Evolutionary conservation across 64 coral and sea anemone species (phyloP), one percentile per base, ranked within the genome.

Genomic region (Exaiptasia diaphana): DNA sequence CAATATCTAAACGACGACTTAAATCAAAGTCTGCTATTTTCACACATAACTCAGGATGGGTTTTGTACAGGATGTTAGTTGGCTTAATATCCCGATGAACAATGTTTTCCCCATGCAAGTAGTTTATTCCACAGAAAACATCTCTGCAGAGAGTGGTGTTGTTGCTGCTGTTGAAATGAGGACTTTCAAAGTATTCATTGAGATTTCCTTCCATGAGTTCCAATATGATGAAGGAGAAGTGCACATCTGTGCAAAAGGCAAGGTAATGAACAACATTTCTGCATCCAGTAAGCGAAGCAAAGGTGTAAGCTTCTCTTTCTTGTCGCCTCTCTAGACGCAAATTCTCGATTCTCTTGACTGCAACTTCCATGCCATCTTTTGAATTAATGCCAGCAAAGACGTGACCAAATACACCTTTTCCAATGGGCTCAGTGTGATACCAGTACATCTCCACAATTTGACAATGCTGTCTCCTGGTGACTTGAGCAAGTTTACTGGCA

Each of bases 191-290:
- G 32, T 71, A 91, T 1, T 70, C 73, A 13, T 85, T 74, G 31
- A 91, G 57, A 17, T 50, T 70, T 24, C 81, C 89, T 54, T 91
- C 89, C 89, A 91, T 91, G 10, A 91, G 49, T 6, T 91, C 89
- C n/a, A 91, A 53, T 15, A 85, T 75, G 13, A 91, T 69, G 74
- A 85, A 91, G 0, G 63, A 77, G 42, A 79, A 91, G 27, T 64
- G 23, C 0, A 20, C 4, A 20, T 79, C 74, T 12, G 64, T 71
- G 20, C 21, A 36, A 34, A 73, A 85, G 3, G 37, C 59, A 36
- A 91, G 64, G 70, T 91, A 91, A 17, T 70, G 42, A 6, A 91
- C 73, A 29, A 91, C 74, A 50, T 62, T 17, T 3, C 15, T 27
- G 29, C 81, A 91, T n/a, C n/a, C n/a, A n/a, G n/a, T n/a, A n/a